Evolutionary conservation across 2,797 vertebrate species (phyloP), one percentile per base, ranked within the genome.

Genomic region (Scolopax rusticola): DNA sequence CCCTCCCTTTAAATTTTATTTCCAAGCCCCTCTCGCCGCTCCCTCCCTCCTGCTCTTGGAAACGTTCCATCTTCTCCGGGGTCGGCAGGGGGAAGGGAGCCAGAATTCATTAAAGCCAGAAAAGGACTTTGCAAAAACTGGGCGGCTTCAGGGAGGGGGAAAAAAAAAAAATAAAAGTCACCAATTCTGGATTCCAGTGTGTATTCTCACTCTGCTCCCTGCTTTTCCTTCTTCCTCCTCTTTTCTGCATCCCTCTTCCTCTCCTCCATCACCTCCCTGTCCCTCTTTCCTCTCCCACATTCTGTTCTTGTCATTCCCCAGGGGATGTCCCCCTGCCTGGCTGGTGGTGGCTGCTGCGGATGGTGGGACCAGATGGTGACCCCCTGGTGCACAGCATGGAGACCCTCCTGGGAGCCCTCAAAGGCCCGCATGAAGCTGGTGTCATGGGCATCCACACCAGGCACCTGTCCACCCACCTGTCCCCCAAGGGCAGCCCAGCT

Each of bases 101-200:
- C 38, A 47, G 95, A 96, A 97, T 97, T 97, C 91, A 97, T 97
- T 97, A 96, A 63, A 68, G 43, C 9, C 36, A 76, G 89, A 91
- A 93, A 88, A 93, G 70, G 86, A 92, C 84, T 93, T 93, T 9
- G 57, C 77, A 93, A 60, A 95, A 96, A 70, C 54, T 33, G 74
- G 23, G 51, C 0, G 0, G 69, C 23, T 92, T 80, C 45, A 70
- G 84, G 77, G 51, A 75, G 38, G 85, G 36, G 36, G 36, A 8
- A 8, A 36, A 36, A 36, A 36, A 41, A 41, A 41, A 83, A 77
- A 65, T 68, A 47, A 60, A 43, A 12, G 5, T 12, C 25, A 27
- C 2, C 50, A 40, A 3, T 80, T 76, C 23, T 91, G 73, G 65
- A 74, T 90, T 84, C 73, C 76, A 25, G 61, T 9, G 54, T 33